These are phyloP conservation scores for Tetragnatha montana DNA, from an alignment of 2,888 invertebrate genomes.

Conservation along the genomic window DNA sequence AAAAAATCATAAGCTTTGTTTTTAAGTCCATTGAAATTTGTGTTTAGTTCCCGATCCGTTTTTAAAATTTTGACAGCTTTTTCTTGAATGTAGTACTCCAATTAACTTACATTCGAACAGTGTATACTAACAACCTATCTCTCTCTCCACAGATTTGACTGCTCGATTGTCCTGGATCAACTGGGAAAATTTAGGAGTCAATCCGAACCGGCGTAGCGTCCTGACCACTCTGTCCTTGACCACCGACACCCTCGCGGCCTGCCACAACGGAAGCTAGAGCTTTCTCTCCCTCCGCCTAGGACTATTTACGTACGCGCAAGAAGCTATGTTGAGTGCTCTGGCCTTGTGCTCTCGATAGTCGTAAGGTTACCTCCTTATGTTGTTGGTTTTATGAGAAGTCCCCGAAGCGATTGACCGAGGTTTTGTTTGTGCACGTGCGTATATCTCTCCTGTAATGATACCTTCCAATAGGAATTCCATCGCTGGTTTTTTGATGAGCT, in stretches of 20 bases:
- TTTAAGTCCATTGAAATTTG: too few relatives aligned
- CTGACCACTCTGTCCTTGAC: constrained; percentile 88
- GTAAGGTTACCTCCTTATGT: background rate
- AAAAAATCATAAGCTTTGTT: too few relatives aligned
- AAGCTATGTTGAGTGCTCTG: background rate
- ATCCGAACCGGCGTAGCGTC: constrained; percentile 89
- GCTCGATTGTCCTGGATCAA: constrained; percentile 98
- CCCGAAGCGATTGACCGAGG: too few relatives aligned
- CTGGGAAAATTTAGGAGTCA: constrained; percentile 98
- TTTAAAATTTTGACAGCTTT: too few relatives aligned
- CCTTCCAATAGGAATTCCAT: too few relatives aligned
- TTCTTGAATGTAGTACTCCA: too few relatives aligned
- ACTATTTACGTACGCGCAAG: background rate
- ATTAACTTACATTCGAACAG: too few relatives aligned
- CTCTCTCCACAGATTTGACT: constrained; percentile 86
- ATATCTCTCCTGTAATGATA: too few relatives aligned
- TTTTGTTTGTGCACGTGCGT: too few relatives aligned
- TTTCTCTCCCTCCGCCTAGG: background rate
- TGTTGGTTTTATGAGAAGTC: too few relatives aligned
- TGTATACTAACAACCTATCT: background rate
- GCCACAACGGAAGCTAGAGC: constrained; percentile 66
- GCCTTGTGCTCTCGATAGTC: background rate
- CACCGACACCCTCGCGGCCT: constrained; percentile 79
- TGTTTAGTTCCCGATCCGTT: too few relatives aligned
- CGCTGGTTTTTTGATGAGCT: too few relatives aligned